Evolutionary conservation across 2,113 vertebrate species (phyloP).

Genomic region (Catharus fuscescens): DNA sequence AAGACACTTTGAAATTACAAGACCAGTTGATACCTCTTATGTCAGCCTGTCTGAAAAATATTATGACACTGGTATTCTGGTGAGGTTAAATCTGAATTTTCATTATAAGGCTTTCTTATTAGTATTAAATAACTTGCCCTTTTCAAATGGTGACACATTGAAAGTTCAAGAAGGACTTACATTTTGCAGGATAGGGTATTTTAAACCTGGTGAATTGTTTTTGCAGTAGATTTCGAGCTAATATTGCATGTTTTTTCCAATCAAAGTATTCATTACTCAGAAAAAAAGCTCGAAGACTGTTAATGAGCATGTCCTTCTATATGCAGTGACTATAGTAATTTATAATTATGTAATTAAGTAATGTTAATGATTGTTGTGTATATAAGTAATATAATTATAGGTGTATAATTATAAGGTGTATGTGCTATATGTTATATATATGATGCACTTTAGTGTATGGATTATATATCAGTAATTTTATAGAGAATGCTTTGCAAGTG

Average conservation of each 20-base stretch:
- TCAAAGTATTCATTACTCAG: neutral
- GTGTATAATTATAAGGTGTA: neutral
- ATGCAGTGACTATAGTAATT: neutral
- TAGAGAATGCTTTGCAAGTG: neutral
- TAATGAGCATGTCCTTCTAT: neutral
- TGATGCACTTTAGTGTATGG: neutral
- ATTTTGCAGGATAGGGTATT: neutral
- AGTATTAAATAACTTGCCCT: conserved; percentile 23
- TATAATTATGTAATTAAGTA: neutral
- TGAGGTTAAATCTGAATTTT: conserved; percentile 21
- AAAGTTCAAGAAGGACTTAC: neutral
- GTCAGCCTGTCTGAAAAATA: neutral
- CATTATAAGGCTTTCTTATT: neutral
- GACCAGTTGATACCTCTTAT: neutral
- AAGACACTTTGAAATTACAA: neutral
- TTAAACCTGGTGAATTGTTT: neutral
- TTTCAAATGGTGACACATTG: neutral
- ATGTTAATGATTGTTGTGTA: neutral
- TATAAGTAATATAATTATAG: neutral
- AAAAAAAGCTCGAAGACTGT: neutral
- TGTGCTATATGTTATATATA: neutral
- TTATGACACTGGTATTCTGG: neutral
- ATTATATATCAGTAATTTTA: neutral
- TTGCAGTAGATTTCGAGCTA: neutral
- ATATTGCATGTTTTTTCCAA: neutral